Evolutionary conservation across 2,797 vertebrate species (phyloP).

Genomic region (Sebastes kiyomatsui): DNA sequence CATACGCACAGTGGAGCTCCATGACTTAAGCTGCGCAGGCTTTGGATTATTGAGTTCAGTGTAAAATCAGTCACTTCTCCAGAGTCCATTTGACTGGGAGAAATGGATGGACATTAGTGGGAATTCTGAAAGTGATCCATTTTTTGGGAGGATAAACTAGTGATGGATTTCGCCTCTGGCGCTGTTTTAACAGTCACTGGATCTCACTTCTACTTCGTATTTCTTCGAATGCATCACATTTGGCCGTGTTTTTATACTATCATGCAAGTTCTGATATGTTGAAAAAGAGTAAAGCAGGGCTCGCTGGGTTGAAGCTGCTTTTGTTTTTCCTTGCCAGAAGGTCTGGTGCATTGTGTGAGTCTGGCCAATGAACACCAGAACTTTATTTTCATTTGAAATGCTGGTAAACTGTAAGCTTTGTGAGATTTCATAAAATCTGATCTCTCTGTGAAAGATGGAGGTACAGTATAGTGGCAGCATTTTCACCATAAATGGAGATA

Average conservation of each 20-base stretch:
- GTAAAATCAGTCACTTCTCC: conserved; percentile 81
- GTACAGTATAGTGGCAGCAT: neutral
- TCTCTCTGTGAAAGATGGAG: neutral
- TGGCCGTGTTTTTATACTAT: neutral
- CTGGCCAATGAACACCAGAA: neutral
- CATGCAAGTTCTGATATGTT: conserved; percentile 2
- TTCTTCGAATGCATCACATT: conserved; percentile 31
- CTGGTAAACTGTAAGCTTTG: neutral
- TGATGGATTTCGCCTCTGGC: conserved; percentile 65
- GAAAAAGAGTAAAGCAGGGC: neutral
- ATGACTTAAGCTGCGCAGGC: conserved; percentile 64
- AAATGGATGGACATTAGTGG: conserved; percentile 78
- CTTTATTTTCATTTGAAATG: neutral
- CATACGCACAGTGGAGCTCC: conserved; percentile 74
- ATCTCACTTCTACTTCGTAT: conserved; percentile 31
- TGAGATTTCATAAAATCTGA: neutral
- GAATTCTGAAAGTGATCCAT: conserved; percentile 73
- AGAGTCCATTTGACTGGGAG: conserved; percentile 79
- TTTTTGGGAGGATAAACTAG: conserved; percentile 59
- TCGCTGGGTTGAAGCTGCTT: conserved; percentile 8
- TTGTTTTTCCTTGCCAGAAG: conserved; percentile 21
- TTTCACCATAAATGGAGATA: neutral
- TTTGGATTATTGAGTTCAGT: conserved; percentile 80
- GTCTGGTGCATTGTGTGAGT: neutral
- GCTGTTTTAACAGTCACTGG: conserved; percentile 28